Evolutionary conservation across 2,797 vertebrate species (phyloP).

Genomic region (Lithobates sylvaticus): DNA sequence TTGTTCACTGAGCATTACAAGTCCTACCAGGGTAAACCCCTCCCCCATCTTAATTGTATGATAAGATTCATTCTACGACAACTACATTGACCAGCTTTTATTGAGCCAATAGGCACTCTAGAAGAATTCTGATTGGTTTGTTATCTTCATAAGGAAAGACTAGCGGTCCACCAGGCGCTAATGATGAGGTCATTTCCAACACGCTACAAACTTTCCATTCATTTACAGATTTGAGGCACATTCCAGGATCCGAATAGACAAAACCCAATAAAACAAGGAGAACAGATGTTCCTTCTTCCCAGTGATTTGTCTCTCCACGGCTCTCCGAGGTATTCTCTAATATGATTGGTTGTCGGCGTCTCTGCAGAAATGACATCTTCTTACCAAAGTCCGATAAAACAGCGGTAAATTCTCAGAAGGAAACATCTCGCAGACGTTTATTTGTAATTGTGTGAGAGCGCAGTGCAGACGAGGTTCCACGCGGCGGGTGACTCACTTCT

Average conservation of each 20-base stretch:
- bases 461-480: conserved; percentile 52
- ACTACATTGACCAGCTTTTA: neutral
- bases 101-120: neutral
- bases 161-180: neutral
- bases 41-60: too few relatives aligned
- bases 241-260: conserved; percentile 8
- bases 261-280: conserved; percentile 35
- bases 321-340: conserved; percentile 34
- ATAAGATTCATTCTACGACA: neutral
- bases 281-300: conserved; percentile 9
- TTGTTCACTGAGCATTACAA: too few relatives aligned
- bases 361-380: conserved; percentile 52
- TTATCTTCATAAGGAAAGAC: neutral
- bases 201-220: neutral
- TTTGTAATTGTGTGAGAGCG: conserved; percentile 34
- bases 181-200: neutral
- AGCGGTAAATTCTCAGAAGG: conserved; percentile 56
- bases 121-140: neutral
- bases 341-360: conserved; percentile 45
- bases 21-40: too few relatives aligned
- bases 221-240: conserved; percentile 36
- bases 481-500: conserved; percentile 39
- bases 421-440: conserved; percentile 55
- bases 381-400: conserved; percentile 56
- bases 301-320: conserved; percentile 29